These are phyloP conservation scores for Peromyscus nudipes DNA, from an alignment of 2,797 vertebrate genomes.

Conservation along the genomic window DNA sequence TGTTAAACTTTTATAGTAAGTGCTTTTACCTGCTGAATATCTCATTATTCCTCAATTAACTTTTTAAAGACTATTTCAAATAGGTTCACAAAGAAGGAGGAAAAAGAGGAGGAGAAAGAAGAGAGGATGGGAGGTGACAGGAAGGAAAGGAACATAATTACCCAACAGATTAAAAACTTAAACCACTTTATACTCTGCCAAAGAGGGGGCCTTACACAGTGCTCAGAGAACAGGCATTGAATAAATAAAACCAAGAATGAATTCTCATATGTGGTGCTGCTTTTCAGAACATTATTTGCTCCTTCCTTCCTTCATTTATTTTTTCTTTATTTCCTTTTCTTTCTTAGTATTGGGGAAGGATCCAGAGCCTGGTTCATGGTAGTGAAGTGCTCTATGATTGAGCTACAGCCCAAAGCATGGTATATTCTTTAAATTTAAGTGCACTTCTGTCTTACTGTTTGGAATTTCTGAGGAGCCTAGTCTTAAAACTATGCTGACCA, in stretches of 20 bases:
- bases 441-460: constrained; percentile 5
- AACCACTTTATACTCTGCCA: background rate
- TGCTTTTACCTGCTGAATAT: background rate
- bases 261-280: background rate
- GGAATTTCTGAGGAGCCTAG: constrained; percentile 29
- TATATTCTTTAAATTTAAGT: constrained; percentile 38
- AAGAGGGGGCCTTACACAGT: background rate
- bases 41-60: background rate
- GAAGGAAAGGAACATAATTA: background rate
- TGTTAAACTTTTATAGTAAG: background rate
- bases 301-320: background rate
- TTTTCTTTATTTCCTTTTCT: background rate
- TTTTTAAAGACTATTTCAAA: constrained; percentile 45
- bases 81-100: background rate
- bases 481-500: constrained; percentile 2
- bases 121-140: background rate
- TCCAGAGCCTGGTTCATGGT: background rate
- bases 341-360: background rate
- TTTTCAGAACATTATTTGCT: background rate
- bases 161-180: constrained; percentile 12
- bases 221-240: background rate
- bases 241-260: background rate
- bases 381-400: background rate
- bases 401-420: background rate
- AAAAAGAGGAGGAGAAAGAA: background rate